Evolutionary conservation across 2,888 invertebrate species (phyloP).

Genomic region (Esperia sulphurella): DNA sequence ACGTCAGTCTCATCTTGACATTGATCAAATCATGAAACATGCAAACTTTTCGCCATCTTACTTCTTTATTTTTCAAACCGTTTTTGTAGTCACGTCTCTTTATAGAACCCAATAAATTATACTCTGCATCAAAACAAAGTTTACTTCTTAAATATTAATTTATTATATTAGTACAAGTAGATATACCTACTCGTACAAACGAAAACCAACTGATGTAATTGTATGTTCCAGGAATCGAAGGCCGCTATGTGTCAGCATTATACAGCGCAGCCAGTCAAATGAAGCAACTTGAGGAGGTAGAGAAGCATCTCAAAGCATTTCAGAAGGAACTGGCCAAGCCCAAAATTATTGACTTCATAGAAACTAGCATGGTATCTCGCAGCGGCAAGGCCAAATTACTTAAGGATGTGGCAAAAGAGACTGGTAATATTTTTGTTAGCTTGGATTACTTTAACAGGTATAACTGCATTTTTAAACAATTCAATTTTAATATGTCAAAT

Average conservation of each 20-base stretch:
- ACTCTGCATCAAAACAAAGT: too few relatives aligned
- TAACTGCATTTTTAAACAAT: too few relatives aligned
- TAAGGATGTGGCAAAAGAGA: conserved; percentile 34
- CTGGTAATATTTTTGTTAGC: conserved; percentile 27
- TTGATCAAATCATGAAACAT: too few relatives aligned
- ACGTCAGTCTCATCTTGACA: too few relatives aligned
- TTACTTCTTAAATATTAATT: too few relatives aligned
- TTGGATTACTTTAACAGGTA: too few relatives aligned
- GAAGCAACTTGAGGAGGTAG: conserved; percentile 48
- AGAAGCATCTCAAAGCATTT: conserved; percentile 37
- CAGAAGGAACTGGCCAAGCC: conserved; percentile 44
- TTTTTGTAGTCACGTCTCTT: too few relatives aligned
- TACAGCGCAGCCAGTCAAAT: conserved; percentile 51
- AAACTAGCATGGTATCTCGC: conserved; percentile 47
- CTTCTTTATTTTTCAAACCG: too few relatives aligned
- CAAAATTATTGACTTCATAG: conserved; percentile 50
- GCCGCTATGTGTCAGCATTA: conserved; percentile 56
- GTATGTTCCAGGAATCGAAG: conserved; percentile 44
- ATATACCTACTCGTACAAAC: background rate
- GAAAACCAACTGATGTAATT: background rate
- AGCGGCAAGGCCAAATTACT: conserved; percentile 46
- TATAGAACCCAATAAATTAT: too few relatives aligned
- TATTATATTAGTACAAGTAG: too few relatives aligned
- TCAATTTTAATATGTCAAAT: too few relatives aligned
- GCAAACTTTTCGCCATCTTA: too few relatives aligned